A percentile compares a stretch with the other conserved stretches of the same genome.
phyloP scores from a whole-genome alignment of 2,797 vertebrate genomes.

The Rhadinocentrus ornatus region DNA sequence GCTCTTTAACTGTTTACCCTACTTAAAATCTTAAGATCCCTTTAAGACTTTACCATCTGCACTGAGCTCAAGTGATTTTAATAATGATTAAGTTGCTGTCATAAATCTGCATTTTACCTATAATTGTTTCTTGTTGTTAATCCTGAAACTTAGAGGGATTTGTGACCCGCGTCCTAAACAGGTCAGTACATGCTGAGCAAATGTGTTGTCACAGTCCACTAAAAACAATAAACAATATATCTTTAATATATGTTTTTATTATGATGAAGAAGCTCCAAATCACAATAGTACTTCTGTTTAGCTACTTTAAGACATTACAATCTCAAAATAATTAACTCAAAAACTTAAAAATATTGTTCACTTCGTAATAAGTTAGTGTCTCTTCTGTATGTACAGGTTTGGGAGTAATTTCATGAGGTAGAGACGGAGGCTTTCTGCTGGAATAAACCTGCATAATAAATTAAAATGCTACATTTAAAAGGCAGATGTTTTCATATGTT shows the following conservation, averaged over 20 bases:
- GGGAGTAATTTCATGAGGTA: background rate
- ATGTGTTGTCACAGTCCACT: background rate
- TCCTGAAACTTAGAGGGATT: background rate
- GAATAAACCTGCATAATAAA: background rate
- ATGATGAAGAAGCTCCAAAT: background rate
- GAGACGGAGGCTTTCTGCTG: background rate
- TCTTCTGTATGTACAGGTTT: background rate
- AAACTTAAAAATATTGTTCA: background rate
- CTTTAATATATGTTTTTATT: background rate
- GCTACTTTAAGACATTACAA: background rate
- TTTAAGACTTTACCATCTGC: background rate
- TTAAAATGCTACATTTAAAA: background rate
- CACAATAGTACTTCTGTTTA: background rate
- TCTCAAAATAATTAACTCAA: background rate
- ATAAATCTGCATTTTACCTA: background rate
- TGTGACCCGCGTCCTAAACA: background rate
- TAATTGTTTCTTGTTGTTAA: background rate
- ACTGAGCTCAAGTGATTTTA: background rate
- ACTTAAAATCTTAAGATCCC: background rate
- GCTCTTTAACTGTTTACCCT: background rate
- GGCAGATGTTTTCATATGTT: background rate
- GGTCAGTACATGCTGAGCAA: background rate
- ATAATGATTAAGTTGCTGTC: background rate
- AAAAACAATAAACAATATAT: background rate
- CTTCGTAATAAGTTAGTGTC: background rate